phyloP scores from a whole-genome alignment of 2,797 vertebrate genomes.

The Micropoecilia bifurca region DNA sequence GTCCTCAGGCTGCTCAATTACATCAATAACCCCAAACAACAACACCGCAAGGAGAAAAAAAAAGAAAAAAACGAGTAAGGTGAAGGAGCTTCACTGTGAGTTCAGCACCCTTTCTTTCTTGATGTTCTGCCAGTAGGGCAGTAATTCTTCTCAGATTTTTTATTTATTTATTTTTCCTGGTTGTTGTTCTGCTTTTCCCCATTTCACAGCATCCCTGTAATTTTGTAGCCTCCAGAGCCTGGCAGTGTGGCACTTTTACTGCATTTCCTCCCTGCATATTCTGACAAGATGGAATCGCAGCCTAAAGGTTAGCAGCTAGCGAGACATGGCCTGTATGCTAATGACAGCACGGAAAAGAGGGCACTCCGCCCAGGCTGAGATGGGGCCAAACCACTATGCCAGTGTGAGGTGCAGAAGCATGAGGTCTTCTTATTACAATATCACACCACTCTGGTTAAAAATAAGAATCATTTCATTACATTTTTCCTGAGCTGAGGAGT shows the following conservation, averaged over 20 bases:
- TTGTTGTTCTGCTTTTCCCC: conserved; percentile 18
- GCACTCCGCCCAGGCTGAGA: conserved; percentile 32
- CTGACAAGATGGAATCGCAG: conserved; percentile 74
- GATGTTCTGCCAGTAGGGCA: conserved; percentile 65
- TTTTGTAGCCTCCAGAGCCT: conserved; percentile 72
- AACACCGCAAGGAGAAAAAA: conserved; percentile 62
- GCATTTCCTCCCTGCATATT: conserved; percentile 62
- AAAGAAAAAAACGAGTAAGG: conserved; percentile 45
- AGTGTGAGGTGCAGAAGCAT: conserved; percentile 58
- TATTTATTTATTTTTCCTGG: conserved; percentile 25
- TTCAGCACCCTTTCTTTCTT: conserved; percentile 59
- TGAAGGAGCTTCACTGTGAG: conserved; percentile 62
- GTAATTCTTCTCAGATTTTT: conserved; percentile 51
- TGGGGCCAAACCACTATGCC: conserved; percentile 53
- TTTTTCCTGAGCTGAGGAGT: background rate
- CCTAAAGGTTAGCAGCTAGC: conserved; percentile 72
- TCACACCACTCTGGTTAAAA: background rate
- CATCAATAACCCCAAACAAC: conserved; percentile 76
- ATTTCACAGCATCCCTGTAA: conserved; percentile 62
- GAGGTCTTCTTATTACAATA: conserved; percentile 68
- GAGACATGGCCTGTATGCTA: conserved; percentile 76
- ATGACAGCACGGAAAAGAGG: conserved; percentile 60
- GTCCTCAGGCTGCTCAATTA: conserved; percentile 69
- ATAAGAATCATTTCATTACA: background rate
- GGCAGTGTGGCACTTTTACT: conserved; percentile 74